Conservation (phyloP, 92 coral and sea anemone genomes). For the Siderastrea siderea region DNA sequence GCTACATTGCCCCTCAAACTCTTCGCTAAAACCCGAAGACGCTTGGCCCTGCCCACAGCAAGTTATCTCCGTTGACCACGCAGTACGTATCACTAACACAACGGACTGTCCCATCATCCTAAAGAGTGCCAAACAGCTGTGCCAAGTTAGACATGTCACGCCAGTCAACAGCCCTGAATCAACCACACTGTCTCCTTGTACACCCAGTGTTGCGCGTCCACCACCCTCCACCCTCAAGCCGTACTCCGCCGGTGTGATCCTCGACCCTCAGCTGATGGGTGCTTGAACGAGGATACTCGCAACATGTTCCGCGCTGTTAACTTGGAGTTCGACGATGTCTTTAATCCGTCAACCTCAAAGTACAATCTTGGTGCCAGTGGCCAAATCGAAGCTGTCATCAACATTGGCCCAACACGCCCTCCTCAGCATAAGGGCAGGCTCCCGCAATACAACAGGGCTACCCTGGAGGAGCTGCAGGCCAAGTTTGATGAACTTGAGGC, state of each 20-base stretch:
- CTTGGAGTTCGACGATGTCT: constrained; percentile 60
- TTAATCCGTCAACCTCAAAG: constrained; percentile 67
- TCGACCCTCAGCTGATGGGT: constrained; percentile 66
- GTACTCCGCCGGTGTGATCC: constrained; percentile 29
- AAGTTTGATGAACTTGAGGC: constrained; percentile 56
- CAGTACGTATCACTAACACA: constrained; percentile 57
- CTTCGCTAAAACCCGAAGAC: constrained; percentile 47
- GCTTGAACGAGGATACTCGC: constrained; percentile 40
- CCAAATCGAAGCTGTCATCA: constrained; percentile 50
- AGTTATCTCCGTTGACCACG: constrained; percentile 46
- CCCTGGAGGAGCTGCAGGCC: constrained; percentile 50
- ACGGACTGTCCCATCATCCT: constrained; percentile 50
- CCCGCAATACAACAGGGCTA: constrained; percentile 55
- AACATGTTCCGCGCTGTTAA: constrained; percentile 52
- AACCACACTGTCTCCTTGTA: constrained; percentile 23
- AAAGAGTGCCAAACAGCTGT: constrained; percentile 63
- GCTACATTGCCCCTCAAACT: no score
- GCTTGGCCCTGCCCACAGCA: constrained; percentile 72
- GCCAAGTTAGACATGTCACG: constrained; percentile 51
- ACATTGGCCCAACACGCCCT: constrained; percentile 54
- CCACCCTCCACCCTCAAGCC: constrained; percentile 37
- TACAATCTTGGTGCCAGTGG: constrained; percentile 75
- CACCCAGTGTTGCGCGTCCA: background rate
- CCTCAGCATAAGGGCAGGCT: constrained; percentile 67
- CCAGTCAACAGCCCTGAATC: constrained; percentile 28